These are phyloP conservation scores for Agonum fuliginosum DNA, from an alignment of 2,888 invertebrate genomes.

Conservation along the genomic window DNA sequence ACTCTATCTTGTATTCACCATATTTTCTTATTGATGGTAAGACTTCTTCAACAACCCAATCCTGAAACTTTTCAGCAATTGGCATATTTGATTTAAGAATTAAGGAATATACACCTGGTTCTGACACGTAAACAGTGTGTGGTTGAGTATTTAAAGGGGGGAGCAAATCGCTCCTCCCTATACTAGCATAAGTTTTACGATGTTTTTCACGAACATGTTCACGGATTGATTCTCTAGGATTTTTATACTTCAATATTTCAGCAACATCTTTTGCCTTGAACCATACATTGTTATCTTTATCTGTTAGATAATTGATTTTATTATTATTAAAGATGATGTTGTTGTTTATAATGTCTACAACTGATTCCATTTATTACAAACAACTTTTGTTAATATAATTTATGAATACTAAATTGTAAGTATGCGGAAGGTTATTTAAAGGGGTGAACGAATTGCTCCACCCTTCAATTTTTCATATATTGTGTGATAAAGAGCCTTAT, in stretches of 20 bases:
- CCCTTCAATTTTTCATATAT: too few relatives aligned
- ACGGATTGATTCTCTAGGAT: not conserved
- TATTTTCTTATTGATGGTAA: conserved; percentile 21
- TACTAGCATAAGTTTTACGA: not conserved
- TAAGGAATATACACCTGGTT: conserved; percentile 10
- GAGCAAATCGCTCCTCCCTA: not conserved
- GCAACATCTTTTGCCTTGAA: not conserved
- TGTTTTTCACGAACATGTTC: not conserved
- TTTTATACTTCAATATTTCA: not conserved
- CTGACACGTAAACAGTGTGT: not conserved
- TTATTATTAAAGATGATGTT: not conserved
- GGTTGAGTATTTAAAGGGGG: not conserved
- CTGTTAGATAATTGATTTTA: not conserved
- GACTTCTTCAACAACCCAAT: not conserved
- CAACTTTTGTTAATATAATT: not conserved
- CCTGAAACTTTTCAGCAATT: not conserved
- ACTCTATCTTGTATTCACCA: conserved; percentile 14
- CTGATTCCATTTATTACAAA: conserved; percentile 15
- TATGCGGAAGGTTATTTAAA: too few relatives aligned
- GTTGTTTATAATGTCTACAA: conserved; percentile 17
- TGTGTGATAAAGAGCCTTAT: too few relatives aligned
- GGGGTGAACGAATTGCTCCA: too few relatives aligned
- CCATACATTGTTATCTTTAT: conserved; percentile 1
- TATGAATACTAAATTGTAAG: too few relatives aligned
- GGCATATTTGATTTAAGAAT: not conserved